A percentile compares a stretch with the other conserved stretches of the same genome.
phyloP scores from a whole-genome alignment of 2,797 vertebrate species.

The Glyptemys insculpta region DNA sequence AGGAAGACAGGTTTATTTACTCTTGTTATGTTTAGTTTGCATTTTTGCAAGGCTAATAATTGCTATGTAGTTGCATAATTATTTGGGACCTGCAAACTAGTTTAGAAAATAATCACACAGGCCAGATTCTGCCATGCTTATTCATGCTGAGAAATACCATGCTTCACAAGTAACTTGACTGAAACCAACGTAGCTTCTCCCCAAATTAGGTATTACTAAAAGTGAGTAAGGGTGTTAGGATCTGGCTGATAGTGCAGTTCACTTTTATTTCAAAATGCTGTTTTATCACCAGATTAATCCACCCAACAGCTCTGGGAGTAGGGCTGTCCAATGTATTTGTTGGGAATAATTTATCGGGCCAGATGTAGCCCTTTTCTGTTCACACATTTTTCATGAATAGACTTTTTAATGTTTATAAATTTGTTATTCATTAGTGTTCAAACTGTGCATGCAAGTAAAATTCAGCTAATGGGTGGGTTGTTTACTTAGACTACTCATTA shows the following conservation, averaged over 20 bases:
- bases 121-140: not conserved
- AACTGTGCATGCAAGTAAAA: slow-evolving; percentile 2
- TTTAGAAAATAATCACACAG: slow-evolving; percentile 27
- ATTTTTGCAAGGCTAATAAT: not conserved
- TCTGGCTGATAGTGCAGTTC: slow-evolving; percentile 31
- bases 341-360: not conserved
- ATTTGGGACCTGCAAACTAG: slow-evolving; percentile 4
- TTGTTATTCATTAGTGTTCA: not conserved
- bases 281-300: slow-evolving; percentile 51
- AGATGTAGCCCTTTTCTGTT: not conserved
- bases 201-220: slow-evolving; percentile 34
- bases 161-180: slow-evolving; percentile 50
- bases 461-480: not conserved
- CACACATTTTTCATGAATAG: not conserved
- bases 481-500: not conserved
- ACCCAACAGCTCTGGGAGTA: not conserved
- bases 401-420: not conserved
- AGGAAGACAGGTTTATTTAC: not conserved
- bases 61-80: not conserved
- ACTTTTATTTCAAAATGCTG: slow-evolving; percentile 42
- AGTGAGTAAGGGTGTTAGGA: slow-evolving; percentile 20
- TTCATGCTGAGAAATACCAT: slow-evolving; percentile 40
- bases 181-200: slow-evolving; percentile 48
- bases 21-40: not conserved
- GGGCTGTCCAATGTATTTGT: slow-evolving; percentile 17